A percentile compares a stretch with the other conserved stretches of the same genome.
phyloP scores from a whole-genome alignment of 2,113 vertebrate species.

The Rhipidura dahli region DNA sequence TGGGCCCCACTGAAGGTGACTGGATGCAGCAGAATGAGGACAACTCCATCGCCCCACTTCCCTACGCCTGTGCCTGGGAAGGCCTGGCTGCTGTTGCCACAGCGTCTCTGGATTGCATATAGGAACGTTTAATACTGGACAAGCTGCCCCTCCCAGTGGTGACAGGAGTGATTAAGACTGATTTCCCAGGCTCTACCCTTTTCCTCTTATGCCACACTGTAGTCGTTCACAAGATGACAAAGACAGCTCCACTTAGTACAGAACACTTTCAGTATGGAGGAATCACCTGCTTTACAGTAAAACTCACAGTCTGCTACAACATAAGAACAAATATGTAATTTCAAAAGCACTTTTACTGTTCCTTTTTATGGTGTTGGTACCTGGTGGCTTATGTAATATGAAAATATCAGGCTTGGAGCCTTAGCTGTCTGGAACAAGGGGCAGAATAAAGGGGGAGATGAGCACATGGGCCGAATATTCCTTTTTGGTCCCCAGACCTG shows the following conservation, averaged over 20 bases:
- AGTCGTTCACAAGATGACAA: accelerated
- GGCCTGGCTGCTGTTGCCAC: neutral
- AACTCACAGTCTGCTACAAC: neutral
- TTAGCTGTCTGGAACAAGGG: neutral
- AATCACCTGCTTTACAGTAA: neutral
- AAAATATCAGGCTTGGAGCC: neutral
- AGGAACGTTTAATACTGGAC: neutral
- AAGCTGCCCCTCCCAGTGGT: neutral
- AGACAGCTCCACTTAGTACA: accelerated
- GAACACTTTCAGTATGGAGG: accelerated
- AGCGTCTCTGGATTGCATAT: neutral
- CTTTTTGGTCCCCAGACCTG: too few relatives aligned
- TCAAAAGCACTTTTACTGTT: neutral
- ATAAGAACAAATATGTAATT: neutral
- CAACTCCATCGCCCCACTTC: neutral
- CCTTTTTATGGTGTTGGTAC: neutral
- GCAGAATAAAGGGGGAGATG: neutral
- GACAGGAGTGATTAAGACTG: neutral
- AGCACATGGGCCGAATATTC: neutral
- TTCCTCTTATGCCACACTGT: neutral
- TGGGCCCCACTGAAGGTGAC: neutral
- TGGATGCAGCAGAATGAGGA: neutral
- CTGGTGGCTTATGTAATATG: accelerated
- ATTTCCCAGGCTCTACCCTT: neutral
- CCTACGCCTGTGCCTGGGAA: neutral